Evolutionary conservation across 30 jellyfish, hydroid and myxozoan species (phyloP).

Genomic region (Aurelia coerulea): DNA sequence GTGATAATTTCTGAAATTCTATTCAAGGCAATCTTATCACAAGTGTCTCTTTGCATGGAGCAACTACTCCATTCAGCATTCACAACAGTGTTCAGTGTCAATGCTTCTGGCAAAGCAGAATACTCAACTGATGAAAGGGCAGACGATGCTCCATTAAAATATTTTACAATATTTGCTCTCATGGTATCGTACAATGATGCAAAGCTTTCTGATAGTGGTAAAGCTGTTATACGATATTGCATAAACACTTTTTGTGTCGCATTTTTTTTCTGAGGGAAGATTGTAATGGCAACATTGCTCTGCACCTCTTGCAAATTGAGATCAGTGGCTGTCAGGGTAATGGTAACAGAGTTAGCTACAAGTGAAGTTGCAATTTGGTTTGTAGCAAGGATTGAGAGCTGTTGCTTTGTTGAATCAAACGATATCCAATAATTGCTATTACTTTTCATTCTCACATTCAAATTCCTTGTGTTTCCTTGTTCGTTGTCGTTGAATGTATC

Average conservation of each 20-base stretch:
- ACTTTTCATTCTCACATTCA: conserved; percentile 31
- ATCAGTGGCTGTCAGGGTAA: conserved; percentile 75
- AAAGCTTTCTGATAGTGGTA: conserved; percentile 11
- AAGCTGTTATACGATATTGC: conserved; percentile 58
- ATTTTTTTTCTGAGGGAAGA: background rate
- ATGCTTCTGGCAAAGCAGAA: conserved; percentile 14
- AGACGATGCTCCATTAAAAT: conserved; percentile 30
- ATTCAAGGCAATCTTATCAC: conserved; percentile 48
- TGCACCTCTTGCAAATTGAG: conserved; percentile 32
- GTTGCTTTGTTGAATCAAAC: conserved; percentile 61
- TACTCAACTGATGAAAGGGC: conserved; percentile 51
- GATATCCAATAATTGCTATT: conserved; percentile 55
- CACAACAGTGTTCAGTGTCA: conserved; percentile 30
- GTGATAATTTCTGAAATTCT: conserved; percentile 12
- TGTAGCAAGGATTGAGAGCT: conserved; percentile 51
- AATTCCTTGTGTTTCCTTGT: conserved; percentile 82
- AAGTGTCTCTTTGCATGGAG: conserved; percentile 36
- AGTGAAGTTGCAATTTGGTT: conserved; percentile 47
- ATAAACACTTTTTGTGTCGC: conserved; percentile 47
- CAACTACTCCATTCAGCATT: conserved; percentile 80
- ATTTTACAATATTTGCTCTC: conserved; percentile 45
- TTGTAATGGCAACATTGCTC: conserved; percentile 39
- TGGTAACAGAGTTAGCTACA: conserved; percentile 9
- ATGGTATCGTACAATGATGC: conserved; percentile 30
- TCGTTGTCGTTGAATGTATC: conserved; percentile 77